These are phyloP conservation scores for Acanthurus tractus DNA, from an alignment of 2,797 vertebrate species.

Conservation along the genomic window DNA sequence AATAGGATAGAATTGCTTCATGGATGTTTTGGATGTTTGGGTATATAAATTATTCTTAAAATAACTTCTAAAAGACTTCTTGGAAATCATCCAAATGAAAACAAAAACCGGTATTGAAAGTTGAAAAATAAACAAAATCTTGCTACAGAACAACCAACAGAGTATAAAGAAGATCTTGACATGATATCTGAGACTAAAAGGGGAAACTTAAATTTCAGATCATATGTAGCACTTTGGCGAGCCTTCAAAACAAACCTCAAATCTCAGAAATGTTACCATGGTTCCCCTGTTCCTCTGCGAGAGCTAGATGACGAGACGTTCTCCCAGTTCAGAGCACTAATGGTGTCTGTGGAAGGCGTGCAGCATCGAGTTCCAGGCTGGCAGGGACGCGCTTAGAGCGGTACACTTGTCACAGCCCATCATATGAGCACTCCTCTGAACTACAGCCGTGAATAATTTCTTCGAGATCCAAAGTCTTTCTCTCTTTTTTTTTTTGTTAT, in stretches of 20 bases:
- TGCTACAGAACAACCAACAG: conserved; percentile 45
- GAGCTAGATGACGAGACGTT: conserved; percentile 64
- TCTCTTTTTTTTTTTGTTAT: conserved; percentile 28
- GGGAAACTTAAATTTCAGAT: conserved; percentile 69
- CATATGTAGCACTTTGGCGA: conserved; percentile 60
- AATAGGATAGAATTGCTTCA: background rate
- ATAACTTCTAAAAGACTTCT: conserved; percentile 31
- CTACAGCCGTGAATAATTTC: conserved; percentile 82
- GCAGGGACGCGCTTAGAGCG: conserved; percentile 74
- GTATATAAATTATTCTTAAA: conserved; percentile 3
- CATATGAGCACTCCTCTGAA: conserved; percentile 79
- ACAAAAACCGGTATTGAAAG: conserved; percentile 38
- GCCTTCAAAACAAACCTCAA: conserved; percentile 81
- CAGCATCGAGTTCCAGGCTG: conserved; percentile 67
- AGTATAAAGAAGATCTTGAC: conserved; percentile 62
- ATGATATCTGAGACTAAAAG: conserved; percentile 54
- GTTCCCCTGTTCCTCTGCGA: conserved; percentile 69
- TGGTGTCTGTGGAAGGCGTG: conserved; percentile 74
- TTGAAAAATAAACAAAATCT: conserved; percentile 43
- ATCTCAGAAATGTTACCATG: conserved; percentile 63
- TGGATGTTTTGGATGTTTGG: conserved; percentile 6
- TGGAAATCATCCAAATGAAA: conserved; percentile 40
- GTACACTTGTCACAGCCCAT: conserved; percentile 82
- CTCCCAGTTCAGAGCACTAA: conserved; percentile 75
- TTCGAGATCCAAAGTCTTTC: conserved; percentile 77